Evolutionary conservation across 2,888 invertebrate genomes (phyloP).

Genomic region (Dolichomitus sp.): DNA sequence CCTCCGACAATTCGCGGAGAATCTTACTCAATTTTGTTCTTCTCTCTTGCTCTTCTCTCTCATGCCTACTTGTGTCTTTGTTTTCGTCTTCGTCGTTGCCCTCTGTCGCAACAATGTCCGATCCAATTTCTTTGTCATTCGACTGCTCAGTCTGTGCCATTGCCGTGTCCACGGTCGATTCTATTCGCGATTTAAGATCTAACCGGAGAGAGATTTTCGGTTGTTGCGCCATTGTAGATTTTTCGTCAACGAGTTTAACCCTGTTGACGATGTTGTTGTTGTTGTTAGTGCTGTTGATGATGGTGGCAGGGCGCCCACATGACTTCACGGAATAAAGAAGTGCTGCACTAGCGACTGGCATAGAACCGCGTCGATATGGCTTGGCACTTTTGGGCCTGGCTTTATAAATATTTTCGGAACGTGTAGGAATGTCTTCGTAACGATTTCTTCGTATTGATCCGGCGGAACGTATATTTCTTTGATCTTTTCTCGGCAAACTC

Average conservation of each 20-base stretch:
- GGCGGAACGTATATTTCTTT: conserved; percentile 72
- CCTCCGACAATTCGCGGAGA: conserved; percentile 70
- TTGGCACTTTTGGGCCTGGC: neutral
- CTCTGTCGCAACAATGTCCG: conserved; percentile 1
- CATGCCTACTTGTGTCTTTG: neutral
- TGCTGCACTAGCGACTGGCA: neutral
- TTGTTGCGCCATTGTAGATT: conserved; percentile 47
- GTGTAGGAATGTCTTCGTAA: conserved; percentile 28
- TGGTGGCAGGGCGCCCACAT: neutral
- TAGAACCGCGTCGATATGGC: neutral
- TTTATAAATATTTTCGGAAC: conserved; percentile 51
- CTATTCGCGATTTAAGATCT: conserved; percentile 78
- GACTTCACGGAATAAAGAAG: neutral
- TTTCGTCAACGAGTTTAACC: neutral
- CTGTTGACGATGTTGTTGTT: neutral
- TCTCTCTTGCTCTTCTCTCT: conserved; percentile 13
- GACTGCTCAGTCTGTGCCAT: neutral
- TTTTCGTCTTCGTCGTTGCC: neutral
- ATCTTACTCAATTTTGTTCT: conserved; percentile 55
- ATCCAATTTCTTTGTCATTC: conserved; percentile 4
- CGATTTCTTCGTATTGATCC: conserved; percentile 53
- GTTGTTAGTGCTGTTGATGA: neutral
- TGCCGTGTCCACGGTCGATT: conserved; percentile 42
- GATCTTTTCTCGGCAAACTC: conserved; percentile 73
- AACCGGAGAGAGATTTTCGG: conserved; percentile 74